Evolutionary conservation across 2,888 invertebrate species (phyloP).

Genomic region (Caenorhabditis angaria): DNA sequence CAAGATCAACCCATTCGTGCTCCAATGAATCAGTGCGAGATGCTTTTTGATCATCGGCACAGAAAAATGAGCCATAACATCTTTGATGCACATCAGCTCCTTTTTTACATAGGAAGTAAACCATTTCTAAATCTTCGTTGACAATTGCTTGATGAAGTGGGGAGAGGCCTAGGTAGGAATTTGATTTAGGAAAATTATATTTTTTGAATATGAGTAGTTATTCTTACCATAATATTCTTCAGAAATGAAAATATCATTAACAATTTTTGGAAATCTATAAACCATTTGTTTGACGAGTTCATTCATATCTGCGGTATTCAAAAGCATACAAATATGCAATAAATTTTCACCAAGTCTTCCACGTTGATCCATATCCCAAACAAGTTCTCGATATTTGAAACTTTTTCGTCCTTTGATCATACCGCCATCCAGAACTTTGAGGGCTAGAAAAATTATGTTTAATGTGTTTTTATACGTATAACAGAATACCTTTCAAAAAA

Average conservation of each 20-base stretch:
- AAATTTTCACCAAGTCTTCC: slow-evolving; percentile 91
- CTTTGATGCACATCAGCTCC: slow-evolving; percentile 84
- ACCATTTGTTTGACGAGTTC: slow-evolving; percentile 91
- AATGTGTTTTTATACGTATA: neutral
- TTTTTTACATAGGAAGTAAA: slow-evolving; percentile 89
- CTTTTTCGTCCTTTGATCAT: slow-evolving; percentile 45
- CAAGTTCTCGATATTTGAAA: slow-evolving; percentile 76
- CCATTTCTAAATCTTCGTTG: slow-evolving; percentile 97
- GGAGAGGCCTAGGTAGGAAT: slow-evolving; percentile 75
- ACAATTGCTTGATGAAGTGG: slow-evolving; percentile 92
- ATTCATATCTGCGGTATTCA: slow-evolving; percentile 88
- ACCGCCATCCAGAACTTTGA: slow-evolving; percentile 71
- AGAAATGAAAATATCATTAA: slow-evolving; percentile 92
- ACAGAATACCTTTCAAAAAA: slow-evolving; percentile 60
- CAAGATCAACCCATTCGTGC: slow-evolving; percentile 88
- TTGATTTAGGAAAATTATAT: no score
- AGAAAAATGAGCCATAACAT: slow-evolving; percentile 92
- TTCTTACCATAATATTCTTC: slow-evolving; percentile 92
- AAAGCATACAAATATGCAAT: slow-evolving; percentile 89
- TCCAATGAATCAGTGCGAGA: slow-evolving; percentile 80
- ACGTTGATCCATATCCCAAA: slow-evolving; percentile 68
- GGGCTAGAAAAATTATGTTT: slow-evolving; percentile 52
- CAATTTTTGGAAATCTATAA: slow-evolving; percentile 90
- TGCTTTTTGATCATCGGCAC: slow-evolving; percentile 93
- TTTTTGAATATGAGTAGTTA: neutral